Base-by-base conservation (phyloP, 1,140 invertebrate species). In the Penaeus japonicus region DNA sequence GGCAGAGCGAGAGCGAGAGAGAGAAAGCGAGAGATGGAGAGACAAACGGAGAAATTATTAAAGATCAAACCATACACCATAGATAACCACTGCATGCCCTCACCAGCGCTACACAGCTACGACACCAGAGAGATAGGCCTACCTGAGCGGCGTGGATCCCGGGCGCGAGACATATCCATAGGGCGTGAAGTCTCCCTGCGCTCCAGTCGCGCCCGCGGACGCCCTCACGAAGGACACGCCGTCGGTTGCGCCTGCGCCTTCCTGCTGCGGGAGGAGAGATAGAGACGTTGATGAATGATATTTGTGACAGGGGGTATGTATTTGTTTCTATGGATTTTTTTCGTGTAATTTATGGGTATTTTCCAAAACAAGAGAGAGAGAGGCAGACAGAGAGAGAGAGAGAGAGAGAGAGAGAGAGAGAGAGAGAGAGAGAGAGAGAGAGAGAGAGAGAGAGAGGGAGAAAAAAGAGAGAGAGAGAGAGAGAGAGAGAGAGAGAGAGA, bases 111-210 rank as follows among this genome's bases (percentile, higher is more conserved):
- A 18, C 62, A 7, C 62, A 7, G 15, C 62, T 20, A 7, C 12
- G 62, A 30, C 12, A 1, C 5, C 62, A 5, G 27, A 27, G 27
- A 7, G 7, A 1, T n/a, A 30, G 18, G 10, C 39, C 70, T 85
- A 90, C 89, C 89, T 90, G 75, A 88, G 86, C 5, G 89, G 89
- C 22, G 89, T 89, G 57, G 89, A 90, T 20, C 89, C 89, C 1
- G 89, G 85, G 17, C 89, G 32, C 54, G 89, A 90, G 18, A 90
- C 89, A 62, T 90, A 90, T 57, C 89, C 89, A 70, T 90, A 90
- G 53, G 89, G 89, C 39, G 89, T 90, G 81, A 90, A 90, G 59
- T 90, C 89, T 12, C 70, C 54, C 12, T 35, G 47, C n/a, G 80
- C 39, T 53, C 20, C n/a, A 47, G 78, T 73, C 2, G 32, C 17